A percentile compares a stretch with the other conserved stretches of the same genome.
Evolutionary conservation across 2,797 vertebrate genomes (phyloP).

Genomic region (Cuculus canorus): DNA sequence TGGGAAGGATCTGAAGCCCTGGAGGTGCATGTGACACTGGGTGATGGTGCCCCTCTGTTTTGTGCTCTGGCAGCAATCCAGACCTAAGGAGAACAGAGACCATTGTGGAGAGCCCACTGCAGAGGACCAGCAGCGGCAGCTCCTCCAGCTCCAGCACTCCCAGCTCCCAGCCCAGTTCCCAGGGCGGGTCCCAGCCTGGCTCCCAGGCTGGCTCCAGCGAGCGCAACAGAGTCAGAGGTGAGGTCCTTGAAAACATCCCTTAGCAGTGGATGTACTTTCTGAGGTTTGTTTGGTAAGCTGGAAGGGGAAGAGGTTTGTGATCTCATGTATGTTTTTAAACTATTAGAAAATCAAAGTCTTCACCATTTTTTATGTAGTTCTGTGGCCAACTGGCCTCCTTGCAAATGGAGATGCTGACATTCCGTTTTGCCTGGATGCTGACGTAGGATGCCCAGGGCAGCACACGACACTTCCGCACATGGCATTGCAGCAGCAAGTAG

Average conservation of each 20-base stretch:
- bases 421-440: neutral
- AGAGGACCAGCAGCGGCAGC: constrained; percentile 95
- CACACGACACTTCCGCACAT: accelerated
- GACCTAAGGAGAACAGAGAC: constrained; percentile 91
- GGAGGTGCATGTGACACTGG: accelerated
- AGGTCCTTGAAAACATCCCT: constrained; percentile 33
- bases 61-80: constrained; percentile 84
- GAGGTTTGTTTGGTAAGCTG: neutral
- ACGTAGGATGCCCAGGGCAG: neutral
- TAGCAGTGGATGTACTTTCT: neutral
- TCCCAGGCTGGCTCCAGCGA: constrained; percentile 89
- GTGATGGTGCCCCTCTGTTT: neutral
- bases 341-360: neutral
- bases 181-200: constrained; percentile 88
- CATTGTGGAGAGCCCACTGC: constrained; percentile 87
- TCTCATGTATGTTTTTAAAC: neutral
- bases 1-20: neutral
- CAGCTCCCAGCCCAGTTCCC: constrained; percentile 89
- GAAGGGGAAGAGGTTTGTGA: neutral
- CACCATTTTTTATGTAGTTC: neutral
- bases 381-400: neutral
- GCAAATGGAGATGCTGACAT: neutral
- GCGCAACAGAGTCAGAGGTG: constrained; percentile 87
- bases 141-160: constrained; percentile 98
- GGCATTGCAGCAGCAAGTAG: accelerated